Percentiles rank a stretch among this genome's conserved stretches.
These are phyloP conservation scores for Calosoma granatense DNA, from an alignment of 1,140 invertebrate species.

Conservation along the genomic window DNA sequence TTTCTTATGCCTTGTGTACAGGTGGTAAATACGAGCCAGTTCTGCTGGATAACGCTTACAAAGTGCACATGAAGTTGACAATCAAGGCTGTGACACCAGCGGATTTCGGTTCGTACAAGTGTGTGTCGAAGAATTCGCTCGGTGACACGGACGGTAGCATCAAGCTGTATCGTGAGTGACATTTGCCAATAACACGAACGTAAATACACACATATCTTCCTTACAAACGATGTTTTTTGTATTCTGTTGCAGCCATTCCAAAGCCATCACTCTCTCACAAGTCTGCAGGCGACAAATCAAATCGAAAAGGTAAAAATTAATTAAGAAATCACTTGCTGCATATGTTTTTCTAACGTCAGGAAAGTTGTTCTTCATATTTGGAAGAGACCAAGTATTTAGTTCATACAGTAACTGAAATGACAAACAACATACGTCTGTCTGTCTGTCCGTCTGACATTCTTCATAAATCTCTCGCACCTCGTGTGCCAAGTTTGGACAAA, in stretches of 20 bases:
- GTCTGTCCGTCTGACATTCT: no score
- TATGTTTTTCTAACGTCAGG: neutral
- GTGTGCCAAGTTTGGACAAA: neutral
- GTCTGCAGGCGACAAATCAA: neutral
- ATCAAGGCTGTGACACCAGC: slow-evolving; percentile 52
- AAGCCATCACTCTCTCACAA: neutral
- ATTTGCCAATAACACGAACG: neutral
- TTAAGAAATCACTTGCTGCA: neutral
- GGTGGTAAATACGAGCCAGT: slow-evolving; percentile 65
- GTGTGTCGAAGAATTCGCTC: slow-evolving; percentile 80
- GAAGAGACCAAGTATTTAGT: neutral
- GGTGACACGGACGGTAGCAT: slow-evolving; percentile 82
- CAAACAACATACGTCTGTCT: no score
- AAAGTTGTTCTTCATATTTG: neutral
- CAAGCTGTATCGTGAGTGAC: slow-evolving; percentile 66
- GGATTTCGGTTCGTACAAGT: slow-evolving; percentile 74
- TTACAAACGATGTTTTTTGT: neutral
- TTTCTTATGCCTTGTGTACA: no score
- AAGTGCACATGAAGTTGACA: slow-evolving; percentile 65
- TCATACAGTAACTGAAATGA: neutral
- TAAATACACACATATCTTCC: neutral
- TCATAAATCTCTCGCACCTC: no score
- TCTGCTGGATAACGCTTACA: slow-evolving; percentile 60
- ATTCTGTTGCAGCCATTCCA: neutral
- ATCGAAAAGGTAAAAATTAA: slow-evolving; percentile 1